Base-by-base conservation (phyloP, 2,113 vertebrate species). In the Perca schrenkii region DNA sequence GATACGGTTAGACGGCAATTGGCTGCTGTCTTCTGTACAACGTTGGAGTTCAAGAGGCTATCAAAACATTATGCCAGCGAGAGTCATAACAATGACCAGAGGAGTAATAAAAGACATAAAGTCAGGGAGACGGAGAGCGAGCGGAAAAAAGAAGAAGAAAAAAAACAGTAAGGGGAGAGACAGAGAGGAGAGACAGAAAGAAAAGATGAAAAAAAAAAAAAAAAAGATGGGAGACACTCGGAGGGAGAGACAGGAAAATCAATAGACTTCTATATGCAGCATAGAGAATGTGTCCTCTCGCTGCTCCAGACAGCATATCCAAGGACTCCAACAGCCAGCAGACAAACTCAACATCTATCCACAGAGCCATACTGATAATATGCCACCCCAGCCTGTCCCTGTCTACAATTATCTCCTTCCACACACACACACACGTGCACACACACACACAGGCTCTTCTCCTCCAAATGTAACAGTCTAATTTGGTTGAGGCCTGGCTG, bases 201-300 rank as follows among this genome's bases (percentile, higher is more conserved):
- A 65, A 65, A 50, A 50, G 53, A 86, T 34, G n/a, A n/a, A 50
- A 57, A 61, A 14, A 21, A 54, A 81, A 76, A 77, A 25, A 28
- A 28, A 62, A 80, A 83, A 75, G 67, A 72, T 65, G 57, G 69
- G 61, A 65, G 64, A 74, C 46, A 82, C 49, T 81, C 56, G 74
- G 81, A 87, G 64, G 65, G 50, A 63, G 67, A 84, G 75, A 63
- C 72, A 80, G 80, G 69, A 83, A 93, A 94, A 95, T 95, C 93
- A 91, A 94, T 94, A 86, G 60, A 47, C 36, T 80, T 85, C 76
- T 88, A 84, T 74, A 90, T 83, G 82, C 87, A 87, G 87, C 82
- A 76, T 54, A 8, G 76, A 86, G 82, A 89, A 74, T 65, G 70
- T 79, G 85, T 52, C 87, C 86, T 81, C 75, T 76, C 4, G 6